Evolutionary conservation across 64 coral and sea anemone species (phyloP), one percentile per base, ranked within the genome.

Genomic region (Pocillopora damicornis): DNA sequence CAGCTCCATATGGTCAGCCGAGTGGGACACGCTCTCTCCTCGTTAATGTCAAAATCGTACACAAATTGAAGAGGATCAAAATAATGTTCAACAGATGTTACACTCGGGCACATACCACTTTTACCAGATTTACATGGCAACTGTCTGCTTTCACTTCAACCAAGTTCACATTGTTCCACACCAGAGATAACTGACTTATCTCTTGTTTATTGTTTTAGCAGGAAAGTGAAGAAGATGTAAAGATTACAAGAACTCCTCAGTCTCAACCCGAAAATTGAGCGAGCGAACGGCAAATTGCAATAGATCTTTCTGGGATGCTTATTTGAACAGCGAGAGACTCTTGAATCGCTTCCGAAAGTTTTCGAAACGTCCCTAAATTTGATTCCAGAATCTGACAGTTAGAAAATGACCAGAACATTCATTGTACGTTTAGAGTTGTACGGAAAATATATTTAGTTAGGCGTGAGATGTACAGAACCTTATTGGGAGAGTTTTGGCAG

Each of bases 11-110:
- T 85, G 81, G 64, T 66, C 72, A 58, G 69, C 25, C n/a, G 63
- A 85, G 71, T 63, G 69, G 64, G 81, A 11, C 81, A 85, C 68
- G n/a, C 37, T 56, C 64, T 56, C 64, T 85, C 58, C 65, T 71
- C 65, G 81, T 85, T 85, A 85, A 85, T 45, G 81, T 85, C 81
- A 85, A 83, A 81, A 81, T 81, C 30, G 17, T 63, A 63, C 64
- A 67, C 61, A 58, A 17, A 15, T 85, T 72, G 65, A 85, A 58
- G 81, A 18, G 58, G 56, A 63, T 36, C 42, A 25, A 26, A 2
- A 18, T 56, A 85, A 85, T 85, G 38, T 5, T 85, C 36, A 85
- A 73, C 81, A 85, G 81, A 85, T 73, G 63, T 72, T 51, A 16
- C 5, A 85, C 13, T 11, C 6, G 11, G 37, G 14, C 65, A 38